These are phyloP conservation scores for Eremobia ochroleuca DNA, from an alignment of 2,888 invertebrate genomes.

Conservation along the genomic window DNA sequence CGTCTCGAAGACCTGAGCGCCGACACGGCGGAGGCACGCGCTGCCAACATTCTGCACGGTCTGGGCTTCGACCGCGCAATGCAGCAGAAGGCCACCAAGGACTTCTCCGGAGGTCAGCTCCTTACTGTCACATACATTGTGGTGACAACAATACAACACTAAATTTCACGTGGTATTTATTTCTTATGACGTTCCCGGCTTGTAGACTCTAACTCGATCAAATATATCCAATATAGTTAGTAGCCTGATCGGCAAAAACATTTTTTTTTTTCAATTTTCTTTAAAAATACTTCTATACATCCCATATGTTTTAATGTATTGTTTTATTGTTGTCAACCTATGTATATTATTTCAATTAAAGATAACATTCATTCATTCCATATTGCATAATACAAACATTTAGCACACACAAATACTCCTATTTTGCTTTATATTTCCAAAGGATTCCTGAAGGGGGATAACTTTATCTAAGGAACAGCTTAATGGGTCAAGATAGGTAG, in stretches of 20 bases:
- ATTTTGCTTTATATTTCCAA: not conserved
- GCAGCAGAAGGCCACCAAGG: slow-evolving; percentile 96
- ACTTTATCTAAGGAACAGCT: not conserved
- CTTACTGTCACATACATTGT: not conserved
- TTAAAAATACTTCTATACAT: not conserved
- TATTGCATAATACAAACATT: not conserved
- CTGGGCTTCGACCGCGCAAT: slow-evolving; percentile 97
- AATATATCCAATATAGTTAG: not conserved
- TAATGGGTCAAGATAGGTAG: not conserved
- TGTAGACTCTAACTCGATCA: not conserved
- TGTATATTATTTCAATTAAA: not conserved
- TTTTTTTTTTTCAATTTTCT: not conserved
- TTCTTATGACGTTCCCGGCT: not conserved
- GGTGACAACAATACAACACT: not conserved
- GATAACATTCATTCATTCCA: not conserved
- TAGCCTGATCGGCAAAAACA: not conserved
- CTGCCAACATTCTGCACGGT: slow-evolving; percentile 98
- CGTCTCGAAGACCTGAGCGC: slow-evolving; percentile 99
- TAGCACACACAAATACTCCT: not conserved
- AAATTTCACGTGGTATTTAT: not conserved
- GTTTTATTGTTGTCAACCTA: not conserved
- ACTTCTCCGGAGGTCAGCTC: slow-evolving; percentile 94
- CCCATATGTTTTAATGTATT: not conserved
- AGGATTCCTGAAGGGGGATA: not conserved
- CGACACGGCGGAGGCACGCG: slow-evolving; percentile 98